These are phyloP conservation scores for Enteromius afrohamiltoni DNA, from an alignment of 2,797 vertebrate genomes.

Conservation along the genomic window DNA sequence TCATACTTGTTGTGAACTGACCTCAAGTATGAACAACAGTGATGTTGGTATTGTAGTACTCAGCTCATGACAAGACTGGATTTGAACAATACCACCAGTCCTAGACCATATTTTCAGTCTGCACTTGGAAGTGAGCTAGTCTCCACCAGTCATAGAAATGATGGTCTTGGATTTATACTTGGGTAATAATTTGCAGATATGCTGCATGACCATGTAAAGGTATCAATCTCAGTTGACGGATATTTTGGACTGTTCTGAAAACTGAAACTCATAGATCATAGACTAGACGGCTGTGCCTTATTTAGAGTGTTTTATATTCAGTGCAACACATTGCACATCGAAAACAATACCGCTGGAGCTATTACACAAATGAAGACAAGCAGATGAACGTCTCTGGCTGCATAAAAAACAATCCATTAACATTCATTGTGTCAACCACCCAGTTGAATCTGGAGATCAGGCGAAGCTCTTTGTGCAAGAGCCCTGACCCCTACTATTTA, in stretches of 20 bases:
- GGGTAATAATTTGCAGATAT: not conserved
- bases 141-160: not conserved
- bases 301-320: slow-evolving; percentile 9
- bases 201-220: not conserved
- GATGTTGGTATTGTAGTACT: not conserved
- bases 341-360: not conserved
- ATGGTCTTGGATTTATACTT: not conserved
- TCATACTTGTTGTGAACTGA: not conserved
- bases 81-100: not conserved
- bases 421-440: slow-evolving; percentile 43
- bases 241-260: not conserved
- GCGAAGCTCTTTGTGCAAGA: slow-evolving; percentile 75
- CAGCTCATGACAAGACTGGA: not conserved
- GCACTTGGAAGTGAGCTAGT: not conserved
- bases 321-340: slow-evolving; percentile 3
- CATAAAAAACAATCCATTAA: slow-evolving; percentile 45
- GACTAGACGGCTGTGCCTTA: not conserved
- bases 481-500: slow-evolving; percentile 77
- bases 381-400: not conserved
- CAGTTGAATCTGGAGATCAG: slow-evolving; percentile 73
- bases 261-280: not conserved
- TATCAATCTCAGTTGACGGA: not conserved
- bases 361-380: slow-evolving; percentile 23
- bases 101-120: not conserved
- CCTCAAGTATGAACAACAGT: not conserved